Conservation (phyloP, 2,113 vertebrate genomes). For the Engraulis encrasicolus region DNA sequence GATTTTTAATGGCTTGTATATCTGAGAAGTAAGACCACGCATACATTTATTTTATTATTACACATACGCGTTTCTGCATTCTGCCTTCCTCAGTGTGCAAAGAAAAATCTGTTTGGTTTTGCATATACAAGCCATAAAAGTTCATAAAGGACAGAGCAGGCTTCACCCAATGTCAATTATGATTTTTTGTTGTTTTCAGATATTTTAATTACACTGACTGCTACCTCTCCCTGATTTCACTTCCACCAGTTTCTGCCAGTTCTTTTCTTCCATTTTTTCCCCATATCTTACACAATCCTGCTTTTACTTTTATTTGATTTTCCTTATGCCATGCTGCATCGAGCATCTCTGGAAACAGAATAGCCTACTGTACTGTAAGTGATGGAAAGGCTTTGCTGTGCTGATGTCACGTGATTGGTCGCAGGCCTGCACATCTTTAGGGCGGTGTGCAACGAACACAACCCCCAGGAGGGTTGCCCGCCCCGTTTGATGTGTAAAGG, state of each 20-base stretch:
- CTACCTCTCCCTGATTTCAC: background rate
- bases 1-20: too few relatives aligned
- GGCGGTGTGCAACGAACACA: background rate
- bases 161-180: too few relatives aligned
- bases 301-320: background rate
- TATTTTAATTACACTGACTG: too few relatives aligned
- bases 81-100: too few relatives aligned
- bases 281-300: background rate
- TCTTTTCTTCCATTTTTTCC: background rate
- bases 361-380: background rate
- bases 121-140: too few relatives aligned
- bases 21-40: too few relatives aligned
- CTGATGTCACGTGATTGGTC: constrained; percentile 6
- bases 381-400: constrained; percentile 8
- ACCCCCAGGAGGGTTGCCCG: constrained; percentile 26
- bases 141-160: too few relatives aligned
- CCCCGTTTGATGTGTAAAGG: constrained; percentile 48
- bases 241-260: background rate
- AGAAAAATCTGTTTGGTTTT: too few relatives aligned
- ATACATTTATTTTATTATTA: too few relatives aligned
- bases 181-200: background rate
- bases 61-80: too few relatives aligned
- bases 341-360: background rate
- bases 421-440: background rate
- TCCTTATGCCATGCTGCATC: background rate